Evolutionary conservation across 2,888 invertebrate species (phyloP).

Genomic region (Liodrosophila aerea): DNA sequence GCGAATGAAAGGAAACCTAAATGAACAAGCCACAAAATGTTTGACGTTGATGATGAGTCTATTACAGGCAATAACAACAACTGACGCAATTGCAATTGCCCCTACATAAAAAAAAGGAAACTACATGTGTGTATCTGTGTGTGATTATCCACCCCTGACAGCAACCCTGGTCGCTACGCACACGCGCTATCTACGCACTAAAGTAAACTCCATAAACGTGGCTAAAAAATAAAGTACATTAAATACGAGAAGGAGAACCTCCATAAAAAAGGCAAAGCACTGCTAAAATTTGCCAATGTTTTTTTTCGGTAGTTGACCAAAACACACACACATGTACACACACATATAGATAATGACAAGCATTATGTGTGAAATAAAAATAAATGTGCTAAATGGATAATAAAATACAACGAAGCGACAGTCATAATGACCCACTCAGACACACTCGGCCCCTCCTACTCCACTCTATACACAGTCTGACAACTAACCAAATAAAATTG

Average conservation of each 20-base stretch:
- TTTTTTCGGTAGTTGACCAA: constrained; percentile 53
- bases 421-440: constrained; percentile 67
- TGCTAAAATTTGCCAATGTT: constrained; percentile 66
- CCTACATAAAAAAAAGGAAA: constrained; percentile 1
- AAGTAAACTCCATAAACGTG: constrained; percentile 58
- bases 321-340: constrained; percentile 24
- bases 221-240: constrained; percentile 68
- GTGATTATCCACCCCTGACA: constrained; percentile 25
- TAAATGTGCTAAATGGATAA: constrained; percentile 78
- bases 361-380: constrained; percentile 71
- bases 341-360: constrained; percentile 51
- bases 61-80: constrained; percentile 63
- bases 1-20: constrained; percentile 44
- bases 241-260: constrained; percentile 25
- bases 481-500: constrained; percentile 45
- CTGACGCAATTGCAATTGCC: constrained; percentile 52
- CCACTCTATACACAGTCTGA: constrained; percentile 35
- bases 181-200: constrained; percentile 51
- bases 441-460: neutral
- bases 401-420: constrained; percentile 70
- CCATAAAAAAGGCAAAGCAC: constrained; percentile 42
- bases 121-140: neutral
- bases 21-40: constrained; percentile 45
- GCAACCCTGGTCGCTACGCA: constrained; percentile 22
- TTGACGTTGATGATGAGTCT: constrained; percentile 62